Percentiles rank a stretch among this genome's conserved stretches.
Evolutionary conservation across 2,797 vertebrate genomes (phyloP).

Genomic region (Sebastes cheni): DNA sequence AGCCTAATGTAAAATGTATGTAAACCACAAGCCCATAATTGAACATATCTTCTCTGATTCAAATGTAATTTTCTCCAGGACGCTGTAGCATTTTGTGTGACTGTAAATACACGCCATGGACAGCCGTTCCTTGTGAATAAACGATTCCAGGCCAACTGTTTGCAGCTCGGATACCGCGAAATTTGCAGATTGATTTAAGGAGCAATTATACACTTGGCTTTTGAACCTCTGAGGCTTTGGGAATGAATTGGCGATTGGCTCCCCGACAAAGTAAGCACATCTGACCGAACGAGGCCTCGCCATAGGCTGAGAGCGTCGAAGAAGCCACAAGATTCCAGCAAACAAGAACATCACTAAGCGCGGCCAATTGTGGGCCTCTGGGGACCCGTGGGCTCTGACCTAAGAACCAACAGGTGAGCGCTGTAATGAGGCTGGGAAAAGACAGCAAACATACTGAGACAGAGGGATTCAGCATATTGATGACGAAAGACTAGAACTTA

Average conservation of each 20-base stretch:
- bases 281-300: slow-evolving; percentile 61
- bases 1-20: slow-evolving; percentile 62
- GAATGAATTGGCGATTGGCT: slow-evolving; percentile 77
- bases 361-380: slow-evolving; percentile 53
- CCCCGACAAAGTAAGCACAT: slow-evolving; percentile 79
- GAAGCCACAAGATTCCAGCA: slow-evolving; percentile 72
- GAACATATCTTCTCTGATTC: slow-evolving; percentile 61
- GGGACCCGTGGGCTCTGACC: slow-evolving; percentile 60
- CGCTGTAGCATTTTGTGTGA: slow-evolving; percentile 45
- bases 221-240: slow-evolving; percentile 80
- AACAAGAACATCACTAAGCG: slow-evolving; percentile 63
- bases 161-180: slow-evolving; percentile 71
- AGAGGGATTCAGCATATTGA: background rate
- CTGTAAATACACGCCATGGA: slow-evolving; percentile 52
- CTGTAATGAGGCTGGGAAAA: slow-evolving; percentile 34
- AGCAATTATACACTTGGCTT: slow-evolving; percentile 83
- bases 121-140: slow-evolving; percentile 57
- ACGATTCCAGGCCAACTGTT: slow-evolving; percentile 69
- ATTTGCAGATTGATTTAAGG: slow-evolving; percentile 81
- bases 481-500: background rate
- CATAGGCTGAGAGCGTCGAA: slow-evolving; percentile 62
- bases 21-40: slow-evolving; percentile 62
- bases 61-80: slow-evolving; percentile 48
- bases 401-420: slow-evolving; percentile 55
- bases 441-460: slow-evolving; percentile 26